Percentiles rank a stretch among this genome's conserved stretches.
These are phyloP conservation scores for Keiferia lycopersicella DNA, from an alignment of 2,888 invertebrate genomes.

Conservation along the genomic window DNA sequence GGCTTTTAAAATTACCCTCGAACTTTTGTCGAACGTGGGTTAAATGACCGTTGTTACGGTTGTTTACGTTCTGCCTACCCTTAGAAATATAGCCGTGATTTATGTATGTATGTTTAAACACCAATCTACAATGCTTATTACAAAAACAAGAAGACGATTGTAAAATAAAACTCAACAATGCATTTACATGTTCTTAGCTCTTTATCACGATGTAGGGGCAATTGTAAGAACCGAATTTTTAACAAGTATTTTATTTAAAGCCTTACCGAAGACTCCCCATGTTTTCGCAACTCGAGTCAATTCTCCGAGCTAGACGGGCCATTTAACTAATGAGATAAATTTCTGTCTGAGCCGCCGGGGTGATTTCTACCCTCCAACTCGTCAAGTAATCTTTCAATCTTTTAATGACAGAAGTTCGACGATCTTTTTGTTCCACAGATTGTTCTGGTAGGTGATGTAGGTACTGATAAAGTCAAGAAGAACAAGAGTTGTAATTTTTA, in stretches of 20 bases:
- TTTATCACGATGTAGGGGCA: not conserved
- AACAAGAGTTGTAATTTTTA: too few relatives aligned
- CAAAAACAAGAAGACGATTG: too few relatives aligned
- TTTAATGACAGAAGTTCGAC: slow-evolving; percentile 73
- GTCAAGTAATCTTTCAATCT: slow-evolving; percentile 77
- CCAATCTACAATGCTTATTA: too few relatives aligned
- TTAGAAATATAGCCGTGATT: too few relatives aligned
- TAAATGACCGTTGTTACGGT: too few relatives aligned
- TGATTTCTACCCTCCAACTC: slow-evolving; percentile 65
- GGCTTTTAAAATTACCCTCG: too few relatives aligned
- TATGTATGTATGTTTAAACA: too few relatives aligned
- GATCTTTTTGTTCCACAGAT: slow-evolving; percentile 52
- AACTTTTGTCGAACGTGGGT: too few relatives aligned
- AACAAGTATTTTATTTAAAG: slow-evolving; percentile 24
- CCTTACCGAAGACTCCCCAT: slow-evolving; percentile 21
- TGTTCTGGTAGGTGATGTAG: slow-evolving; percentile 32
- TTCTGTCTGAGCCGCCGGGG: slow-evolving; percentile 48
- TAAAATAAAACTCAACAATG: slow-evolving; percentile 4
- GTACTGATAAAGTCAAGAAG: not conserved
- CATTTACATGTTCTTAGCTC: slow-evolving; percentile 7
- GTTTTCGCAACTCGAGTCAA: slow-evolving; percentile 46
- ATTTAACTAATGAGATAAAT: slow-evolving; percentile 80
- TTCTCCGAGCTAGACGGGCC: slow-evolving; percentile 58
- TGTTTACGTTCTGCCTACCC: too few relatives aligned
- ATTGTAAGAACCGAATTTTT: slow-evolving; percentile 16